Evolutionary conservation across 2,113 vertebrate species (phyloP).

Genomic region (Recurvirostra avosetta): DNA sequence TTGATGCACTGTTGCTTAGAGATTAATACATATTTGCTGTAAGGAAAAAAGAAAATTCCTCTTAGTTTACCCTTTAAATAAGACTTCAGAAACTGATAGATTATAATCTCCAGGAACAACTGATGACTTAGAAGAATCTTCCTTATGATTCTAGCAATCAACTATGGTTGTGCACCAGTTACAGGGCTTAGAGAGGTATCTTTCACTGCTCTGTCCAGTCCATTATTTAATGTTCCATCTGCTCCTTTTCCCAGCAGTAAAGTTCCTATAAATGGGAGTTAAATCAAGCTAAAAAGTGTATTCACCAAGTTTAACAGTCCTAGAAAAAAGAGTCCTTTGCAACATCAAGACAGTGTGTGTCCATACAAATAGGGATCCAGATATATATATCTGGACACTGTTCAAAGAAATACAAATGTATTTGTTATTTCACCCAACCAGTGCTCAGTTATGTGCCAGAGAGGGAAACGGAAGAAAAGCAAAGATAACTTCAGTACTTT

Average conservation of each 20-base stretch:
- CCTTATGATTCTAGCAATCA: neutral
- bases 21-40: neutral
- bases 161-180: accelerated
- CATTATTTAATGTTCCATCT: neutral
- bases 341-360: neutral
- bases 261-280: neutral
- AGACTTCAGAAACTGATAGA: neutral
- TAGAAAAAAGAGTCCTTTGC: neutral
- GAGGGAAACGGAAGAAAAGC: neutral
- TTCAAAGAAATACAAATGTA: neutral
- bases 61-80: neutral
- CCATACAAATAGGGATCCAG: neutral
- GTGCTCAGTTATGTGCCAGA: neutral
- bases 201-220: neutral
- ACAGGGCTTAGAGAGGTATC: neutral
- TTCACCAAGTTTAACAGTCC: neutral
- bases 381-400: neutral
- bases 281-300: neutral
- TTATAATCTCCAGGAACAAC: neutral
- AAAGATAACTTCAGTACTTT: neutral
- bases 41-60: neutral
- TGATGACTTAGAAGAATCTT: neutral
- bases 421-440: neutral
- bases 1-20: neutral
- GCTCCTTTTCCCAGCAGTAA: neutral